Evolutionary conservation across 64 coral and sea anemone genomes (phyloP), one percentile per base, ranked within the genome.

Genomic region (Acropora yongei): DNA sequence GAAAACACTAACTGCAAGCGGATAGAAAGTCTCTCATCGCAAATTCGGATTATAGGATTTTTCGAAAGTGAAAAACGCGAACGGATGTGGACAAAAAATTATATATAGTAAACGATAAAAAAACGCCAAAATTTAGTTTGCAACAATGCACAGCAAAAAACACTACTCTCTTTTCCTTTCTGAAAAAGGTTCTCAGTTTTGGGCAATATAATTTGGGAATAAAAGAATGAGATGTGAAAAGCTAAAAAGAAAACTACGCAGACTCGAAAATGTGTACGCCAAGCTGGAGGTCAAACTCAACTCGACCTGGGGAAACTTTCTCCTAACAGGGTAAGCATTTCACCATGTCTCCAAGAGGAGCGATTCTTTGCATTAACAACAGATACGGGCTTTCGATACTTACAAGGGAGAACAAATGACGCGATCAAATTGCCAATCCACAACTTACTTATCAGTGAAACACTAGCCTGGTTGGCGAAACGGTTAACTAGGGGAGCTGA

Each of bases 371-470:
- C 30, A 30, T 30, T 30, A 30, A 30, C 30, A 30, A 30, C 30
- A 30, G 30, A 30, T 30, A 30, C 30, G 41, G 8, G 51, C 5
- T 47, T 63, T 84, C 60, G 45, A 0, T 68, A 19, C 41, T 6
- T 45, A 8, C 5, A 41, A 39, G 66, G 17, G 13, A 49, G 45
- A 30, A 30, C 30, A 30, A 30, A 30, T 30, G 30, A 30, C 30
- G 63, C 18, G 66, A 85, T 85, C 82, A 85, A 30, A 85, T 85
- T 69, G 48, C 69, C 82, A n/a, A 85, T 48, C 82, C 18, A 85
- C 65, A 16, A 45, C 75, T 48, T 71, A 85, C 43, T 85, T 85
- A 85, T 85, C 82, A 85, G 66, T 63, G 65, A 68, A 49, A 85
- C 63, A 18, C 4, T 58, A 58, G 63, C 82, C 68, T 18, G 65